phyloP scores from a whole-genome alignment of 2,888 invertebrate genomes.

The Caradrina clavipalpis region DNA sequence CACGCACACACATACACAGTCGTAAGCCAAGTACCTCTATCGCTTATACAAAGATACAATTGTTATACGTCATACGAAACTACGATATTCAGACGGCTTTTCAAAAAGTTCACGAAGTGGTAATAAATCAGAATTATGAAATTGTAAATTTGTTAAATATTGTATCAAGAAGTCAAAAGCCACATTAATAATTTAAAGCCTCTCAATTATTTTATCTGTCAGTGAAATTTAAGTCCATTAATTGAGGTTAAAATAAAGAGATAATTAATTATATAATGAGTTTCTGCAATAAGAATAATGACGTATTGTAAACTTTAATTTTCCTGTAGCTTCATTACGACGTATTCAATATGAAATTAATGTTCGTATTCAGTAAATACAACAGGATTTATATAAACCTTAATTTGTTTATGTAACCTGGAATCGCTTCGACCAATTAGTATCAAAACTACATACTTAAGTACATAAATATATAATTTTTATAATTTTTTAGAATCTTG shows the following conservation, averaged over 20 bases:
- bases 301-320: constrained; percentile 28
- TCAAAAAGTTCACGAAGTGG: background rate
- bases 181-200: constrained; percentile 9
- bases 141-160: background rate
- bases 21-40: too few species aligned
- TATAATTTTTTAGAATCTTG: too few species aligned
- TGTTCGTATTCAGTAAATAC: background rate
- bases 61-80: background rate
- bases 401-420: constrained; percentile 3
- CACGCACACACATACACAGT: too few species aligned
- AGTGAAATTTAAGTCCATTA: constrained; percentile 15
- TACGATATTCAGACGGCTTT: background rate
- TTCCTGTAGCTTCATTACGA: constrained; percentile 10
- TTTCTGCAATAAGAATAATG: constrained; percentile 30
- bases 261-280: constrained; percentile 40
- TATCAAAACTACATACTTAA: too few species aligned
- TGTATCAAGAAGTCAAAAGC: constrained; percentile 4
- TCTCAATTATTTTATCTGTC: constrained; percentile 26
- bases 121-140: constrained; percentile 19
- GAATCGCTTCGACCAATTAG: too few species aligned
- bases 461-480: too few species aligned
- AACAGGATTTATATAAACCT: constrained; percentile 5
- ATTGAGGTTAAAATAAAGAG: constrained; percentile 15
- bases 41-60: too few species aligned
- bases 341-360: constrained; percentile 21